Evolutionary conservation across 2,888 invertebrate genomes (phyloP), one percentile per base, ranked within the genome.

Genomic region (Amphiduros pacificus): DNA sequence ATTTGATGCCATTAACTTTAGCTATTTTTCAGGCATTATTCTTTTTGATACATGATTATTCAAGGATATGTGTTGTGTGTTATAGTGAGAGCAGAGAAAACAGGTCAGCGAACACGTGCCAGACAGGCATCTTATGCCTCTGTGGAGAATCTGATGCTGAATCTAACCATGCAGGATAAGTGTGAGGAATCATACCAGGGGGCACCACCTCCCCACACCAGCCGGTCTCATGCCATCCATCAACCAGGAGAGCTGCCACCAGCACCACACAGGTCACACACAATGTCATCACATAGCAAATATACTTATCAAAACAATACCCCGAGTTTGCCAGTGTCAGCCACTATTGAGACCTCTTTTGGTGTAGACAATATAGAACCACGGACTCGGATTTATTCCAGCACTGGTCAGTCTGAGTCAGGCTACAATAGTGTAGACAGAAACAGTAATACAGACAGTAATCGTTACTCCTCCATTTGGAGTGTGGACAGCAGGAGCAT

Each of bases 91-190:
- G n/a, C n/a, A n/a, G n/a, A n/a, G n/a, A n/a, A n/a, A n/a, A n/a
- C n/a, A n/a, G n/a, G n/a, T n/a, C n/a, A n/a, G n/a, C n/a, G n/a
- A n/a, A n/a, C n/a, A n/a, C n/a, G n/a, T n/a, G n/a, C n/a, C n/a
- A n/a, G n/a, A n/a, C n/a, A n/a, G n/a, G 41, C 55, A 2, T 28
- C 58, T 14, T 77, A 73, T 57, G 71, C 74, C 26, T 80, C 79
- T 5, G 73, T 78, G 24, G 79, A 80, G 67, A 77, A 79, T 55
- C 73, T 77, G n/a, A 62, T 77, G 49, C 40, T 74, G 61, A 70
- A 73, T 65, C 64, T 75, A 65, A 77, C 75, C 28, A 67, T 56
- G 62, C 53, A 64, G 24, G 58, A 40, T n/a, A n/a, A n/a, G n/a
- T n/a, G n/a, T n/a, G n/a, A n/a, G n/a, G n/a, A n/a, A n/a, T n/a